A percentile compares a stretch with the other conserved stretches of the same genome.
phyloP scores from a whole-genome alignment of 2,113 vertebrate species.

The Dendrocopos noguchii region DNA sequence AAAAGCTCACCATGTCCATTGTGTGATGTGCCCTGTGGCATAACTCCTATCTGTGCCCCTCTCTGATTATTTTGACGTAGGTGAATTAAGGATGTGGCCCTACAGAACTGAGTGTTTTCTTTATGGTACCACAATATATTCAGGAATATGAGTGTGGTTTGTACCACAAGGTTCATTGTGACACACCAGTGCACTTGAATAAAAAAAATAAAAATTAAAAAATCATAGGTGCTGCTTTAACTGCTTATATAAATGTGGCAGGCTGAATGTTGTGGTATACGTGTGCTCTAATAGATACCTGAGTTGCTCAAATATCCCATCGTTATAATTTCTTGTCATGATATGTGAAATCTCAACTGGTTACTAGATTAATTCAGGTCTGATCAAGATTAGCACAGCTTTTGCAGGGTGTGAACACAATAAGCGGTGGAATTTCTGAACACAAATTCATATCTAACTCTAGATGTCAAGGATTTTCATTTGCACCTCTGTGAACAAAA shows the following conservation, averaged over 20 bases:
- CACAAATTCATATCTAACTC: not conserved
- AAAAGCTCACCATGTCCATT: not conserved
- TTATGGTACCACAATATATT: not conserved
- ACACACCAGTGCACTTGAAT: not conserved
- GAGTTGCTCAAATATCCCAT: not conserved
- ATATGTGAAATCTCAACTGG: not conserved
- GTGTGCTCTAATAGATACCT: not conserved
- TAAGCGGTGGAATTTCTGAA: not conserved
- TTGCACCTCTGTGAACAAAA: not conserved
- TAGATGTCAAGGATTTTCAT: not conserved
- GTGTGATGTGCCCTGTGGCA: not conserved
- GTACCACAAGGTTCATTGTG: not conserved
- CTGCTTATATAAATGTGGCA: not conserved
- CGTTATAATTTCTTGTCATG: not conserved
- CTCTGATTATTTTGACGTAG: not conserved
- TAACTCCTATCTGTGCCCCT: not conserved
- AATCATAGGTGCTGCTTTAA: not conserved
- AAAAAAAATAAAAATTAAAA: not conserved
- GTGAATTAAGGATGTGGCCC: not conserved
- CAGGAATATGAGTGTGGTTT: not conserved
- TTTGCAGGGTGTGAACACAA: not conserved
- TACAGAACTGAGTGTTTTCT: not conserved
- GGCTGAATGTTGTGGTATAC: not conserved
- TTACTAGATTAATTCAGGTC: not conserved
- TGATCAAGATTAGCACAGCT: not conserved